phyloP scores from a whole-genome alignment of 1,140 invertebrate genomes.

The Oryzaephilus surinamensis region DNA sequence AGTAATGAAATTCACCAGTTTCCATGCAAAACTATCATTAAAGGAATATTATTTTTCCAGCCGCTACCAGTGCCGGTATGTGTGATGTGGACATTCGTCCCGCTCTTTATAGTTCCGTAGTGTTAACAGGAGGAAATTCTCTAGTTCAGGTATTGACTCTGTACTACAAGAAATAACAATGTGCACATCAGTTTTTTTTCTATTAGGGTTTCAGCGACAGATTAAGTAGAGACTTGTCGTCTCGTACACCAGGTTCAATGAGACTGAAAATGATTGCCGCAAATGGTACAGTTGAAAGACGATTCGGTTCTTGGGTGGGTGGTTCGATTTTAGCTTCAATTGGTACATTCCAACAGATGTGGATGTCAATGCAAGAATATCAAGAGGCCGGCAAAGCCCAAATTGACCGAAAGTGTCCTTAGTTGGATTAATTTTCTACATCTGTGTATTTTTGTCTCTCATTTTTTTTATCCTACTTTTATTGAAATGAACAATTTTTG shows the following conservation, averaged over 20 bases:
- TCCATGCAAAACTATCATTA: too few relatives aligned
- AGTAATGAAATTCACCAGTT: too few relatives aligned
- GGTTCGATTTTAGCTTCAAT: conserved; percentile 92
- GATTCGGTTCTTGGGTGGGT: conserved; percentile 93
- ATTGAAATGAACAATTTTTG: too few relatives aligned
- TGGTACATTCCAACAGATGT: conserved; percentile 96
- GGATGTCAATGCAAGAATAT: conserved; percentile 95
- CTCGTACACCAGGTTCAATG: conserved; percentile 81
- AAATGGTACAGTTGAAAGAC: conserved; percentile 69
- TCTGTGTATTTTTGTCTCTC: too few relatives aligned
- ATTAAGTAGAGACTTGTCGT: conserved; percentile 77
- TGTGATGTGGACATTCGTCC: conserved; percentile 91
- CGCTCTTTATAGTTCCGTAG: conserved; percentile 82
- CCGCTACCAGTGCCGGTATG: conserved; percentile 82
- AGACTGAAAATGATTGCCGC: conserved; percentile 78
- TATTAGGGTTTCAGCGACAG: conserved; percentile 80
- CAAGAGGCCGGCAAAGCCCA: conserved; percentile 87
- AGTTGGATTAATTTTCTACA: too few relatives aligned
- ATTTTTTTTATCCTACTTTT: too few relatives aligned
- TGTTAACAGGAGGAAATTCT: conserved; percentile 83
- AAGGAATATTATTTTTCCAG: conserved; percentile 57
- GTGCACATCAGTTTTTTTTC: too few relatives aligned
- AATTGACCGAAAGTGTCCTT: conserved; percentile 88
- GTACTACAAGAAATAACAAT: too few relatives aligned
- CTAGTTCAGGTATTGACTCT: too few relatives aligned